Evolutionary conservation across 1,140 invertebrate species (phyloP), one percentile per base, ranked within the genome.

Genomic region (Drosophila sturtevanti): DNA sequence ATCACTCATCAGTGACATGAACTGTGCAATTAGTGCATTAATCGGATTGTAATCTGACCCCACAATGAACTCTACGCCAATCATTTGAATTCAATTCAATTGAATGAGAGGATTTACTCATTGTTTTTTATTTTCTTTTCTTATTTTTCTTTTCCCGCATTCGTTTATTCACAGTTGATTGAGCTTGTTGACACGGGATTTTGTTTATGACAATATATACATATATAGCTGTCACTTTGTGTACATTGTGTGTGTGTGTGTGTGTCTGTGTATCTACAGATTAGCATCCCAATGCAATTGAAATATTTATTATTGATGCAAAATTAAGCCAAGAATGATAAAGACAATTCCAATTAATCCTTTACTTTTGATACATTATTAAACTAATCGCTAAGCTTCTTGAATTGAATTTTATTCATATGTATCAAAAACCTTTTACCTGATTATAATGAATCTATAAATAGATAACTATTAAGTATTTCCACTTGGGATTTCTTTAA

Each of bases 1-100:
- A 62, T 44, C 56, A 48, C 38, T 51, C 51, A 63, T 66, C 60
- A 61, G 71, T 81, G 82, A 75, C 74, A 79, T 65, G 68, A 69
- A 61, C 62, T 72, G 67, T 64, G 67, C 71, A 86, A 86, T 86
- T 86, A 86, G 78, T 68, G 54, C 78, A 71, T 67, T 62, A 75
- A 70, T 75, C 70, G 67, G 63, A 69, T 52, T 73, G 48, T 68
- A 74, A 66, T 59, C 65, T 44, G 62, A 72, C 68, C 77, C 35
- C 38, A 34, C 63, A 72, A 63, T 64, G 61, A 75, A 75, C 72
- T 24, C 59, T 41, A 27, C 66, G 72, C 44, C 72, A 79, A 73
- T 76, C 80, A 79, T 71, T 72, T 31, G 66, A 18, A 31, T 62
- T 79, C 58, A 72, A 79, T 74, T 82, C 64, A 48, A 21, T 74